Base-by-base conservation (phyloP, 2,888 invertebrate genomes). In the Xylota sylvarum region DNA sequence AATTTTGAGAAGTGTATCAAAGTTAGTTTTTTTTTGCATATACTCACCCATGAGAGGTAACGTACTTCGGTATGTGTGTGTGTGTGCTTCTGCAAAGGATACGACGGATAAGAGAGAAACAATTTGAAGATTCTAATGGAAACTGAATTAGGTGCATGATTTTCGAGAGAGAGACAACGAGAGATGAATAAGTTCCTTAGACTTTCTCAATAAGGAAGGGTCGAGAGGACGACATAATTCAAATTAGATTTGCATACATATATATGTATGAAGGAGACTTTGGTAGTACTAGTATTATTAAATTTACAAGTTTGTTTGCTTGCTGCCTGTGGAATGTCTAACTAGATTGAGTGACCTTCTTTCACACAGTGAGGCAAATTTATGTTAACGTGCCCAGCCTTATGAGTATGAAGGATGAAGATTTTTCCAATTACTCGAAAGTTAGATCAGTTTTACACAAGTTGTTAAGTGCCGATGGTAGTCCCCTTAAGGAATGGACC, bases 61-160 rank as follows among this genome's bases (percentile, higher is more conserved):
- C 52, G n/a, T 74, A 32, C 62, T 55, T 10, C 27, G n/a, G n/a
- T n/a, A n/a, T n/a, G n/a, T n/a, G n/a, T n/a, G n/a, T n/a, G n/a
- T n/a, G n/a, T n/a, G n/a, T 19, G 40, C 14, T 43, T 32, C 17
- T 5, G 46, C 14, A 48, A 50, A 32, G 60, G 35, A 58, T 52
- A 30, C 2, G 37, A 17, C n/a, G n/a, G 27, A 12, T 17, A 46
- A 40, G 10, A n/a, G 62, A 73, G 58, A 72, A 37, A n/a, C 65
- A 65, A 83, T 83, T 78, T 72, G 35, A 72, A 72, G 78, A 83
- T 83, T 83, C 78, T 72, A 83, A 83, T 83, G 82, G 78, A 83
- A 83, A 78, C 77, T 78, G 82, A 78, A 83, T 83, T 83, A 83
- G 82, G 50, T 78, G 78, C 52, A 83, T 58, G 77, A 82, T 70